A percentile compares a stretch with the other conserved stretches of the same genome.
phyloP scores from a whole-genome alignment of 2,113 vertebrate species.

The Malurus melanocephalus region DNA sequence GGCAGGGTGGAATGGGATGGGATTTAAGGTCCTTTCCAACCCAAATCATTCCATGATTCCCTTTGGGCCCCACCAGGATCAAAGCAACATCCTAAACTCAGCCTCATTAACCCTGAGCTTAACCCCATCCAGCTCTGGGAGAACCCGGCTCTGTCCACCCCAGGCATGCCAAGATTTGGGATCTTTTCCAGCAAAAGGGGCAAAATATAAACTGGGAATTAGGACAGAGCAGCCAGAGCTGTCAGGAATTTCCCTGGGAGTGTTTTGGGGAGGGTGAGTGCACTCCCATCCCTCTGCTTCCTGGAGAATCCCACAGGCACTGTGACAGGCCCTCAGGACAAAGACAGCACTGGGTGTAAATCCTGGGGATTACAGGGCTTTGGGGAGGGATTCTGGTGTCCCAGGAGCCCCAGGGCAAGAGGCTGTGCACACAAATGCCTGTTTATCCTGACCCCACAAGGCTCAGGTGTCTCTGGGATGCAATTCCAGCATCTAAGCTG shows the following conservation, averaged over 20 bases:
- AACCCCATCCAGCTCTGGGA: neutral
- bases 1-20: rapidly evolving
- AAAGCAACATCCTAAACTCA: neutral
- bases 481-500: neutral
- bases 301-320: neutral
- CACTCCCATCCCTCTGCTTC: neutral
- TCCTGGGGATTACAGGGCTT: neutral
- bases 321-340: neutral
- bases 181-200: neutral
- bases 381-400: neutral
- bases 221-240: neutral
- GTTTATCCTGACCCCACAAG: neutral
- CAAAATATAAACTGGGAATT: neutral
- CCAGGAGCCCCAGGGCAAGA: neutral
- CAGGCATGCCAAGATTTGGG: neutral
- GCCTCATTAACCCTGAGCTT: neutral
- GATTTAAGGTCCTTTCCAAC: neutral
- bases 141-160: neutral
- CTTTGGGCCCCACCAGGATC: neutral
- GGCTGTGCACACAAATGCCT: neutral
- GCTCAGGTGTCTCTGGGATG: neutral
- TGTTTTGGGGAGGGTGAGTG: neutral
- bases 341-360: neutral
- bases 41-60: neutral
- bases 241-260: neutral